Evolutionary conservation across 2,113 vertebrate genomes (phyloP), one percentile per base, ranked within the genome.

Genomic region (Cololabis saira): DNA sequence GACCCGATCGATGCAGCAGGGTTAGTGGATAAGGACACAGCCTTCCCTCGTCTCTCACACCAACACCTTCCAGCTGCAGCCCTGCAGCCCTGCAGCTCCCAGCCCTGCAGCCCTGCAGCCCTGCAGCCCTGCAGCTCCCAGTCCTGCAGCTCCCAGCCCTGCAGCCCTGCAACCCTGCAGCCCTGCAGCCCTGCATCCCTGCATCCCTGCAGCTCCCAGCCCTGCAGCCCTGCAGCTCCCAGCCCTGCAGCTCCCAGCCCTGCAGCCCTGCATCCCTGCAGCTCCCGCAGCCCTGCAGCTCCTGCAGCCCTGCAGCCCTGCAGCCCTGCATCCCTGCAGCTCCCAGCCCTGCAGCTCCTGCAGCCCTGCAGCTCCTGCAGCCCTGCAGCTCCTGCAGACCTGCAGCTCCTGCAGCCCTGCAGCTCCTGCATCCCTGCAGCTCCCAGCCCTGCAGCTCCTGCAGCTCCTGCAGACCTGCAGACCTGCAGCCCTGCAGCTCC

Each of bases 1-100:
- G 56, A 55, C 57, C 18, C 22, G 45, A 51, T 78, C 53, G 18
- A n/a, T 18, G 47, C 13, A n/a, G 41, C 49, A 53, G 42, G 8
- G 27, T 49, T 24, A 5, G 66, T 59, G 18, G 16, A 16, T 37
- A 0, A 61, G 56, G 65, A 74, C 48, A 16, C 12, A 16, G 18
- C 24, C 42, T 41, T n/a, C 22, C 4, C 41, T 18, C 45, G 11
- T 30, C 7, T 37, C 12, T 15, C 17, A 13, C n/a, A 40, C 14
- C 43, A 17, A 16, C 30, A 19, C 18, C 41, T n/a, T 21, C 13
- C 5, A 41, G 51, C 19, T 14, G 14, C 27, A n/a, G 48, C 51
- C 12, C 50, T 51, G 61, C 33, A 37, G 55, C 49, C 16, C 3
- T n/a, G n/a, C n/a, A n/a, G n/a, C n/a, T n/a, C n/a, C n/a, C 27